A percentile compares a stretch with the other conserved stretches of the same genome.
Conservation (phyloP, 2,113 vertebrate genomes). For the Aplodontia rufa region DNA sequence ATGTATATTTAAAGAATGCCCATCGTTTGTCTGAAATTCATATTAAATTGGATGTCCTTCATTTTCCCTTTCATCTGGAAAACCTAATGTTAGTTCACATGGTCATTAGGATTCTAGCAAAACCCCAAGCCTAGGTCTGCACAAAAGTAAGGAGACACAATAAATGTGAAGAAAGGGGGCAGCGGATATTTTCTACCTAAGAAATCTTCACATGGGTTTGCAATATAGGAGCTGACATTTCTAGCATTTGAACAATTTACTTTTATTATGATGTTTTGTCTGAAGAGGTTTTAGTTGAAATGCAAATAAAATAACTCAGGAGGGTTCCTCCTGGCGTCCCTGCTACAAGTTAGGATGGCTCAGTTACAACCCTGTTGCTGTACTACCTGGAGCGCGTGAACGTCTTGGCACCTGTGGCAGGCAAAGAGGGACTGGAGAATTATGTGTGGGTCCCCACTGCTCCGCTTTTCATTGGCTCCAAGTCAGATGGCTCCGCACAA, state of each 20-base stretch:
- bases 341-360: neutral
- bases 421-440: neutral
- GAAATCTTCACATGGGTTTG: neutral
- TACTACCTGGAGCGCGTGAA: neutral
- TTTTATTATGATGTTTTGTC: slow-evolving; percentile 3
- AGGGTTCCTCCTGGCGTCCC: neutral
- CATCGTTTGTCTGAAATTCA: slow-evolving; percentile 14
- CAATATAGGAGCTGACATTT: neutral
- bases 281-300: slow-evolving; percentile 37
- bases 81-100: neutral
- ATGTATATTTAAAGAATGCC: neutral
- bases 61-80: neutral
- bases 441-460: accelerated
- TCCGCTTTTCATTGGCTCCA: neutral
- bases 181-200: neutral
- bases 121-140: neutral
- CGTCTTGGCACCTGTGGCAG: no score
- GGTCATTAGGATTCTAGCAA: neutral
- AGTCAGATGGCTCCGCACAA: neutral
- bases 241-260: neutral
- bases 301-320: slow-evolving; percentile 24
- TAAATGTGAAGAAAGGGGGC: neutral
- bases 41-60: neutral
- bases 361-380: neutral
- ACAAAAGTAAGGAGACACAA: neutral